Percentiles rank a stretch among this genome's conserved stretches.
Evolutionary conservation across 2,113 vertebrate species (phyloP).

Genomic region (Ammodytes marinus): DNA sequence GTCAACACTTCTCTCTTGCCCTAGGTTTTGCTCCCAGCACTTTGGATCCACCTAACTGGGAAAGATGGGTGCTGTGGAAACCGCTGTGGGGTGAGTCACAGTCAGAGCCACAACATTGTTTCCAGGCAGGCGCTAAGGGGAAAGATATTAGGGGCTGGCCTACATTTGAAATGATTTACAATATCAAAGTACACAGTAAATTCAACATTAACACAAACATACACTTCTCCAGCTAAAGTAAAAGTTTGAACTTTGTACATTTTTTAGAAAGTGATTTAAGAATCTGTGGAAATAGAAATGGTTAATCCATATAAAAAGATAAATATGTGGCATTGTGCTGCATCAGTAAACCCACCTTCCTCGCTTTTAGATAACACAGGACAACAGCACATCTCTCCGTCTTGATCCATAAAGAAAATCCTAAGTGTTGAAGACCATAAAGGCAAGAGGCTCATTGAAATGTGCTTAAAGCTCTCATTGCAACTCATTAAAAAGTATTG

Average conservation of each 20-base stretch:
- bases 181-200: not conserved
- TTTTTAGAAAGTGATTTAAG: not conserved
- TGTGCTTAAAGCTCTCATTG: not conserved
- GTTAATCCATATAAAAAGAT: not conserved
- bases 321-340: not conserved
- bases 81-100: conserved; percentile 87
- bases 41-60: conserved; percentile 86
- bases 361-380: not conserved
- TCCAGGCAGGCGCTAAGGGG: not conserved
- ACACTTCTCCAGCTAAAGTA: not conserved
- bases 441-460: not conserved
- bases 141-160: not conserved
- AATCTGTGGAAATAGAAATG: not conserved
- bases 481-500: not conserved
- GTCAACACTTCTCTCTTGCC: conserved; percentile 8
- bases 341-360: not conserved
- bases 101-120: not conserved
- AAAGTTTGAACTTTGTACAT: not conserved
- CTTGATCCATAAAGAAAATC: not conserved
- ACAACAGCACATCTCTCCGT: not conserved
- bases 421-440: not conserved
- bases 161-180: not conserved
- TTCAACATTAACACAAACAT: not conserved
- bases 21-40: conserved; percentile 85
- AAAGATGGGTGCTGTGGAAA: conserved; percentile 84